These are phyloP conservation scores for Lonchura striata DNA, from an alignment of 2,113 vertebrate species.

Conservation along the genomic window DNA sequence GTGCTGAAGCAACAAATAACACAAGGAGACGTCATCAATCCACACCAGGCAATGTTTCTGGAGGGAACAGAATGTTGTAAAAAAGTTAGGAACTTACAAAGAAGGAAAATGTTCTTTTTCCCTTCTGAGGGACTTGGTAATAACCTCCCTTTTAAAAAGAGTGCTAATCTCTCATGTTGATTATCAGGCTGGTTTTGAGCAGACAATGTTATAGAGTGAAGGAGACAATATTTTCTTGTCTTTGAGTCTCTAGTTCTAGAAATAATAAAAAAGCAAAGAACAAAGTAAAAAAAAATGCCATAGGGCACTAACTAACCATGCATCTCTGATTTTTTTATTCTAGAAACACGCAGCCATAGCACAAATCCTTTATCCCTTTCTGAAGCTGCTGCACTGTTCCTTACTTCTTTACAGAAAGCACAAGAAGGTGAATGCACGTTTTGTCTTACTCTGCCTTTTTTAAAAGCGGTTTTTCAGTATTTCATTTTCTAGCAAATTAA, in stretches of 20 bases:
- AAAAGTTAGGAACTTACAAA: not conserved
- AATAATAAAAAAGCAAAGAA: not conserved
- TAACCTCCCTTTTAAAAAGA: not conserved
- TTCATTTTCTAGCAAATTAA: not conserved
- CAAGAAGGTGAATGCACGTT: conserved; percentile 74
- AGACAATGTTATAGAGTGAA: not conserved
- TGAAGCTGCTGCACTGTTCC: conserved; percentile 79
- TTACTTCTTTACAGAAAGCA: conserved; percentile 79
- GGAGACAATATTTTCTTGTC: not conserved
- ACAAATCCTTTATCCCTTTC: conserved; percentile 79
- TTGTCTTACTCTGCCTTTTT: not conserved
- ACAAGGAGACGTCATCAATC: not conserved
- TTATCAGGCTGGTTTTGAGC: not conserved
- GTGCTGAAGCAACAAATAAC: not conserved
- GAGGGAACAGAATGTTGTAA: not conserved
- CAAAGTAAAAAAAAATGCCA: not conserved
- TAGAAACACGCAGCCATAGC: conserved; percentile 86
- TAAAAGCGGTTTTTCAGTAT: not conserved
- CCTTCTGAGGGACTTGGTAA: not conserved
- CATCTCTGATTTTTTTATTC: not conserved
- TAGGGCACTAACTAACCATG: not conserved
- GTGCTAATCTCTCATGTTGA: not conserved
- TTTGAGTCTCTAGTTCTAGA: not conserved
- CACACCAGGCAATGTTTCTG: not conserved
- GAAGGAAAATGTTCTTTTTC: not conserved